Evolutionary conservation across 1,140 invertebrate species (phyloP), one percentile per base, ranked within the genome.

Genomic region (Drosophila nigrodunni): DNA sequence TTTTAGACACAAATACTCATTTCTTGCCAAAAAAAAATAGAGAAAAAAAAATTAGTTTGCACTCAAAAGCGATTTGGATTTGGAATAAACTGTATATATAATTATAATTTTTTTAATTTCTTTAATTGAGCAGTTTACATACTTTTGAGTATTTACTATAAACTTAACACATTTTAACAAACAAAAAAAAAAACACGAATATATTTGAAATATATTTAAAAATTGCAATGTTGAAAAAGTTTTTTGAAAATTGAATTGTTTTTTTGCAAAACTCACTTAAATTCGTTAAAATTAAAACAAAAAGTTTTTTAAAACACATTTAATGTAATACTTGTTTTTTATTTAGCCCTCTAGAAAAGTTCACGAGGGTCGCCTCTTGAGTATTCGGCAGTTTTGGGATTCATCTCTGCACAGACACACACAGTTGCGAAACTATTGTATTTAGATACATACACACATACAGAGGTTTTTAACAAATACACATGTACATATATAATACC

Each of bases 311-410:
- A 50, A n/a, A 62, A 65, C 44, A 72, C 21, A 41, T 69, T 68
- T 62, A 50, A 25, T 43, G 61, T 74, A 57, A 62, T 61, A 57
- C 50, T 74, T 60, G 44, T 66, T 52, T 62, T 62, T 70, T 70
- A 57, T 44, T 18, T 62, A 62, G 25, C 35, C 47, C 39, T 46
- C 25, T 30, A 30, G 25, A 37, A 30, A 11, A 55, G 57, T n/a
- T 30, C 9, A 13, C 7, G 35, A 15, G 34, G 34, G 15, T 21
- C 7, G 41, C 25, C 15, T 18, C 25, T 57, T 74, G 72, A 70
- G 72, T 74, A 74, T 74, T 74, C 43, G 72, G 49, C 65, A 74
- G 43, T 74, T 66, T 47, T 57, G 30, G 21, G 25, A 37, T n/a
- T 62, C 34, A 49, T 34, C 49, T 62, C 25, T 30, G 25, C 25